Base-by-base conservation (phyloP, 2,888 invertebrate genomes). In the Selenia dentaria region DNA sequence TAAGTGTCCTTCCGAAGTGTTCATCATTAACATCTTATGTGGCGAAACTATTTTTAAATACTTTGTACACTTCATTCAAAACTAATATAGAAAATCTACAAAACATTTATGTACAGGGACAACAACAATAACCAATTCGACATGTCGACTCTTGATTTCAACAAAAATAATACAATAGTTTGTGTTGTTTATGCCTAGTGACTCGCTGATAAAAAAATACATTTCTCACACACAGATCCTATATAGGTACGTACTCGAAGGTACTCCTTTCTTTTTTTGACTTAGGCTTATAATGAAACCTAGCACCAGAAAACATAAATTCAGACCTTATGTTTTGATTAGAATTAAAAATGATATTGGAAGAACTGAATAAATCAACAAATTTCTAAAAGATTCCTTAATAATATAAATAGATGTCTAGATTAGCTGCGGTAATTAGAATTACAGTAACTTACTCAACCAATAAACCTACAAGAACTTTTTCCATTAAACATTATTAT, bases 1-100 rank as follows among this genome's bases (percentile, higher is more conserved):
- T 87, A 88, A 71, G 72, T 76, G n/a, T 79, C 59, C 63, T 71
- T 64, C 71, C 74, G 70, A 75, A 64, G 64, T 71, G 70, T 71
- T 59, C 48, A 60, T 71, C 59, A 67, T 74, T 70, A 74, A 72
- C 77, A 74, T 73, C 70, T 79, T 79, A 72, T 66, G 64, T 73
- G 65, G 67, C 57, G 62, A 77, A 81, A 79, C 72, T 71, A 79
- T 77, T 78, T n/a, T 64, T 79, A 74, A 77, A 74, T 81, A 86
- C 81, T 89, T 88, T 89, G 89, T 89, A 89, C 89, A 89, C 72
- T 76, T 76, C 69, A 76, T 67, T 70, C 77, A 70, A 79, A 86
- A 87, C 74, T 85, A 80, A 85, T 76, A 83, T 82, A 85, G 79
- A 81, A 85, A 88, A 89, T 88, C 84, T 89, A 88, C 86, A 88